phyloP scores from a whole-genome alignment of 1,140 invertebrate species.

The Zaprionus vittiger region DNA sequence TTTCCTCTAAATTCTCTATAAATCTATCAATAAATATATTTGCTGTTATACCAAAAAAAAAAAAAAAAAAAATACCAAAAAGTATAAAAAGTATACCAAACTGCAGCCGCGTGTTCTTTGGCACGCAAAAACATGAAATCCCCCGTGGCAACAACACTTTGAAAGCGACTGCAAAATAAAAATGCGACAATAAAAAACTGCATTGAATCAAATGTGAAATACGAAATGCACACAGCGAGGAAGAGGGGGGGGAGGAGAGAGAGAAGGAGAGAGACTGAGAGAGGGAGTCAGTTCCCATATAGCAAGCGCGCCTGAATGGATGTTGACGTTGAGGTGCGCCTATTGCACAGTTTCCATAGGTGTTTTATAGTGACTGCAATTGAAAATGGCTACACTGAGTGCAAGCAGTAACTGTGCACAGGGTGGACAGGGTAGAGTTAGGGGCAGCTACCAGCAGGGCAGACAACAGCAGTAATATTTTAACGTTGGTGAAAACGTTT shows the following conservation, averaged over 20 bases:
- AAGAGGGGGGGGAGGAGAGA: background rate
- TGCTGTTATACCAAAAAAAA: background rate
- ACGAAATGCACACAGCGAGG: conserved; percentile 20
- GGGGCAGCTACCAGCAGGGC: too few species aligned
- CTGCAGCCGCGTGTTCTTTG: conserved; percentile 10
- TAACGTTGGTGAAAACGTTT: background rate
- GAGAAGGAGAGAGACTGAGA: background rate
- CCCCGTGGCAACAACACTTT: conserved; percentile 19
- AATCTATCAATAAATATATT: background rate
- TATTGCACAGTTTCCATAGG: conserved; percentile 11
- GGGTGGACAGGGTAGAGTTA: background rate
- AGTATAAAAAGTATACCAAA: background rate
- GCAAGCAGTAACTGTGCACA: background rate
- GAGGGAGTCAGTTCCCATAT: background rate
- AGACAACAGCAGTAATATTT: background rate
- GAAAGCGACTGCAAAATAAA: conserved; percentile 1
- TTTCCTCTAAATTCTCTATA: background rate
- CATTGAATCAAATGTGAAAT: conserved; percentile 35
- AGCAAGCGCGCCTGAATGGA: conserved; percentile 11
- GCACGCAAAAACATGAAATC: conserved; percentile 25
- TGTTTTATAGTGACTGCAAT: background rate
- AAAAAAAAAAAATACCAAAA: background rate
- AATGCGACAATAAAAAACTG: conserved; percentile 24
- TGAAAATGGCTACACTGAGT: background rate
- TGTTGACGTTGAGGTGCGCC: conserved; percentile 27